Evolutionary conservation across 2,888 invertebrate species (phyloP).

Genomic region (Coronaproctus castanopsis): DNA sequence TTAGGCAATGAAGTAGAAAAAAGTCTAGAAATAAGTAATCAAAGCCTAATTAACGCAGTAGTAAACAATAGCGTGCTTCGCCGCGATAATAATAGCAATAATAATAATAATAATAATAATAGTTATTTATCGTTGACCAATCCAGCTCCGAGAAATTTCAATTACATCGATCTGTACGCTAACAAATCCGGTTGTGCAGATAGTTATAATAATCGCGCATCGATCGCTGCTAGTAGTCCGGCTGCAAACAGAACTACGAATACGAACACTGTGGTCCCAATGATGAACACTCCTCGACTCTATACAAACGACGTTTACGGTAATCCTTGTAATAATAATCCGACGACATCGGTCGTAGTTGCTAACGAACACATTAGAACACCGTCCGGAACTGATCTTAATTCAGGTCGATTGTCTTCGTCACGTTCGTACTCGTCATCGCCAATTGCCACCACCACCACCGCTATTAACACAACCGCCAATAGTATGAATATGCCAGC

Average conservation of each 20-base stretch:
- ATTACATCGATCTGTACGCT: background rate
- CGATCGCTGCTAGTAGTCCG: background rate
- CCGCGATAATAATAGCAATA: constrained; percentile 9
- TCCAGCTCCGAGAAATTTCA: background rate
- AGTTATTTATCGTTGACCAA: background rate
- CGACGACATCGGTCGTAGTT: background rate
- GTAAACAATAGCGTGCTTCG: constrained; percentile 30
- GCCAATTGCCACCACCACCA: background rate
- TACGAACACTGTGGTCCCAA: background rate
- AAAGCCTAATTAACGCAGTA: constrained; percentile 68
- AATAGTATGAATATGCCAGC: too few relatives aligned
- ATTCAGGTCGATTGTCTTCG: background rate
- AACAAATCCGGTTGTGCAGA: background rate
- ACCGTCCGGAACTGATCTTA: too few relatives aligned
- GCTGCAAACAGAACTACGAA: background rate
- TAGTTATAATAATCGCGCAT: background rate
- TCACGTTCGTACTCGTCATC: constrained; percentile 1
- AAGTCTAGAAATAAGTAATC: constrained; percentile 70
- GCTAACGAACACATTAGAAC: background rate
- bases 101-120: constrained; percentile 4
- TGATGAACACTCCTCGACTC: background rate
- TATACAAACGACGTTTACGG: background rate
- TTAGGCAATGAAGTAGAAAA: constrained; percentile 67
- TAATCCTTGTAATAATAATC: background rate
- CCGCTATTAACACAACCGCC: background rate